Evolutionary conservation across 2,888 invertebrate species (phyloP).

Genomic region (Drosophila yooni): DNA sequence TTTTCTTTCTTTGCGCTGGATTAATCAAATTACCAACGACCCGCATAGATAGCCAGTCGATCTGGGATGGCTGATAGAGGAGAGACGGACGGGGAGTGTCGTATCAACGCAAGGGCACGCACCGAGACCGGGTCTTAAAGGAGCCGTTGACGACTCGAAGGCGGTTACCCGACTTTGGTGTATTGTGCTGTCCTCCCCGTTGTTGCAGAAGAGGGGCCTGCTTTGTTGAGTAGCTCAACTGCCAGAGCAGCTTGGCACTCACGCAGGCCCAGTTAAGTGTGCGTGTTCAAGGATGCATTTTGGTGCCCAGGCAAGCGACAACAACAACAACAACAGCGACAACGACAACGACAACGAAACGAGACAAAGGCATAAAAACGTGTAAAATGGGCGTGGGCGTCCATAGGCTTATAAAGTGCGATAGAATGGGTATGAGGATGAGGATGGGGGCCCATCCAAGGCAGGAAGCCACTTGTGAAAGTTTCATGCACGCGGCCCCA

Average conservation of each 20-base stretch:
- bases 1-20: constrained; percentile 47
- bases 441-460: constrained; percentile 44
- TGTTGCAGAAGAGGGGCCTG: constrained; percentile 3
- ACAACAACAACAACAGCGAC: constrained; percentile 15
- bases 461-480: constrained; percentile 80
- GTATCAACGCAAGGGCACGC: constrained; percentile 79
- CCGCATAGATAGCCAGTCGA: constrained; percentile 62
- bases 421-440: constrained; percentile 9
- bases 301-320: constrained; percentile 77
- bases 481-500: constrained; percentile 82
- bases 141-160: constrained; percentile 33
- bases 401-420: constrained; percentile 77
- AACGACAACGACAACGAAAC: constrained; percentile 62
- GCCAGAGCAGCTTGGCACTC: constrained; percentile 71
- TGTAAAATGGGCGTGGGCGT: constrained; percentile 73
- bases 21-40: constrained; percentile 77
- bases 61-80: neutral
- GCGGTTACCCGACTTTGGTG: constrained; percentile 49
- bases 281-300: constrained; percentile 80
- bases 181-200: constrained; percentile 29
- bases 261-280: constrained; percentile 81
- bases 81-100: constrained; percentile 15
- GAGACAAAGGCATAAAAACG: constrained; percentile 79
- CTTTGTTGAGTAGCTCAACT: constrained; percentile 62
- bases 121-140: constrained; percentile 48